phyloP scores from a whole-genome alignment of 2,797 vertebrate genomes.

The Megaceryle alcyon region DNA sequence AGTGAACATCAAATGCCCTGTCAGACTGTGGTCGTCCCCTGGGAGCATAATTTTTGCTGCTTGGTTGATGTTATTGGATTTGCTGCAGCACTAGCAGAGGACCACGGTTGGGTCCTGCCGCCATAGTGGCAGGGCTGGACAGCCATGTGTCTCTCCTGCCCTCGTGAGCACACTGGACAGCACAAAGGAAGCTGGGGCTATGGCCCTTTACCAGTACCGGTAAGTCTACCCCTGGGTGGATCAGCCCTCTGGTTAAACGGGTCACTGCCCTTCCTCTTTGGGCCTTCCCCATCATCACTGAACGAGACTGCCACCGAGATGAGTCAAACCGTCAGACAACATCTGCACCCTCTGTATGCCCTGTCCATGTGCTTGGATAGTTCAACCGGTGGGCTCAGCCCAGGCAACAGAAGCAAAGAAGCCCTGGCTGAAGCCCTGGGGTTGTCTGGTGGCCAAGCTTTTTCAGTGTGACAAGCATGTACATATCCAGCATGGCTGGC shows the following conservation, averaged over 20 bases:
- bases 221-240: conserved; percentile 48
- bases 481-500: background rate
- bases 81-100: background rate
- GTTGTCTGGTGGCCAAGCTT: background rate
- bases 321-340: conserved; percentile 72
- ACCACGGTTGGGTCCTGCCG: background rate
- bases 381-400: conserved; percentile 8
- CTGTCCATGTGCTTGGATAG: conserved; percentile 48
- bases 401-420: conserved; percentile 20
- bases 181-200: background rate
- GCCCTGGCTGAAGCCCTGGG: background rate
- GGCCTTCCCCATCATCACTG: conserved; percentile 52
- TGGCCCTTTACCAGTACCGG: background rate
- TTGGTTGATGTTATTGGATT: background rate
- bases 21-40: background rate
- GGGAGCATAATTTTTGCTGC: background rate
- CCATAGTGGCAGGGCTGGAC: background rate
- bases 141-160: background rate
- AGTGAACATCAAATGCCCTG: background rate
- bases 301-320: conserved; percentile 55
- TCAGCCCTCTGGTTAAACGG: conserved; percentile 68
- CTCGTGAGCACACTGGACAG: background rate
- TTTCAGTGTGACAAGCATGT: accelerated
- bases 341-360: background rate
- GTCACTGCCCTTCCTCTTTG: conserved; percentile 72